Conservation (phyloP, 2,113 vertebrate genomes). For the Rhineura floridana region DNA sequence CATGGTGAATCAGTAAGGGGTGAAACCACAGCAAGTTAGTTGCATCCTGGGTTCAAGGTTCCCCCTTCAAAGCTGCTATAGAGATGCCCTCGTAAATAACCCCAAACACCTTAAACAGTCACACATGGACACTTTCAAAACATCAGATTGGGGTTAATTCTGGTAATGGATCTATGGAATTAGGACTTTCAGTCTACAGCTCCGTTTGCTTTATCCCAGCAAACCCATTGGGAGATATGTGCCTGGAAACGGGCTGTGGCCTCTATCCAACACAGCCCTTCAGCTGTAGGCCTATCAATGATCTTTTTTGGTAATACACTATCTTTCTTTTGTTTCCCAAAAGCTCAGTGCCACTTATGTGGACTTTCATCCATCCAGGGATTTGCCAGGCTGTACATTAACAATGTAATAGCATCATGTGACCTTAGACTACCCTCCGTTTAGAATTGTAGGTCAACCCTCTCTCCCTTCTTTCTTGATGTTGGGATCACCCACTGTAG, state of each 20-base stretch:
- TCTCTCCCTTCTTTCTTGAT: not conserved
- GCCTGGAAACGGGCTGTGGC: not conserved
- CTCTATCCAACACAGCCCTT: not conserved
- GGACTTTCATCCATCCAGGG: not conserved
- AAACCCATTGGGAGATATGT: not conserved
- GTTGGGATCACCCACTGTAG: not conserved
- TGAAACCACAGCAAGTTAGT: too few species aligned
- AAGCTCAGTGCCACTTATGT: not conserved
- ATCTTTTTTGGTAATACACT: not conserved
- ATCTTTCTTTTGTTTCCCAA: too few species aligned
- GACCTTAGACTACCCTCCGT: not conserved
- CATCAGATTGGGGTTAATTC: not conserved
- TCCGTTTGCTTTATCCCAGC: not conserved
- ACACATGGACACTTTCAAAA: not conserved
- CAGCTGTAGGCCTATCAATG: not conserved
- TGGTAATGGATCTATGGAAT: not conserved
- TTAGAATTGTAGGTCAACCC: not conserved
- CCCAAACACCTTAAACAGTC: not conserved
- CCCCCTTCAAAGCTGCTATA: not conserved
- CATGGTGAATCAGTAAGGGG: not conserved
- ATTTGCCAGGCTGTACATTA: not conserved
- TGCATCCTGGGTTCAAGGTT: not conserved
- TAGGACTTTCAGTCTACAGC: not conserved
- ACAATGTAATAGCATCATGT: not conserved
- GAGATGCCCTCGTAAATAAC: not conserved